These are phyloP conservation scores for Australoheros facetus DNA, from an alignment of 2,797 vertebrate species.

Conservation along the genomic window DNA sequence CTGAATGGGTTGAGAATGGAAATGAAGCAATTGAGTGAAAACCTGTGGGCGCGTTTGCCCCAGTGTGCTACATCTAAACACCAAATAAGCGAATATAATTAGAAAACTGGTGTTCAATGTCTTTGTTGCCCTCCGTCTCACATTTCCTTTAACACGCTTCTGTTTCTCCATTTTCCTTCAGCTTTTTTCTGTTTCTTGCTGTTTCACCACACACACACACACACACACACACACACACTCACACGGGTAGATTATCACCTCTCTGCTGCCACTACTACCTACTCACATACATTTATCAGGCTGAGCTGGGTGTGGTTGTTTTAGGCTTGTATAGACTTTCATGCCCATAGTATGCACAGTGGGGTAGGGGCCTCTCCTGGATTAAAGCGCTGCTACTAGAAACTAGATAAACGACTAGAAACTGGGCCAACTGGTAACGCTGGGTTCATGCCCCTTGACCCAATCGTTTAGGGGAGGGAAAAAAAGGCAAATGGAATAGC, in stretches of 20 bases:
- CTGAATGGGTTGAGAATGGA: not conserved
- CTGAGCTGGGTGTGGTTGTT: constrained; percentile 62
- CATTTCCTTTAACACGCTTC: not conserved
- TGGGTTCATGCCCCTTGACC: constrained; percentile 37
- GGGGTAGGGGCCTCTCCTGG: constrained; percentile 50
- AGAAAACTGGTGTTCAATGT: not conserved
- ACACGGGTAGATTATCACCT: constrained; percentile 24
- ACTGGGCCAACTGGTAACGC: constrained; percentile 64
- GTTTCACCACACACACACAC: not conserved
- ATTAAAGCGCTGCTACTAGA: constrained; percentile 63
- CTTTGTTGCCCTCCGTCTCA: not conserved
- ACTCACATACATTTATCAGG: constrained; percentile 61
- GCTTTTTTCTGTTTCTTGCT: constrained; percentile 4
- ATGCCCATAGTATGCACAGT: constrained; percentile 56
- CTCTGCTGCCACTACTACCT: not conserved
- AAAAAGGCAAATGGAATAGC: not conserved
- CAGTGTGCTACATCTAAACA: not conserved
- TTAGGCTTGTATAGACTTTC: constrained; percentile 55
- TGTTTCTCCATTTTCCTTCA: not conserved
- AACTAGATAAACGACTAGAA: constrained; percentile 67
- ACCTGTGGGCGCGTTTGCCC: not conserved
- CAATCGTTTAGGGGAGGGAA: constrained; percentile 5
- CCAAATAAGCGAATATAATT: not conserved
- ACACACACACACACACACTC: too few species aligned
- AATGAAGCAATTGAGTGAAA: not conserved